These are phyloP conservation scores for Homarus gammarus DNA, from an alignment of 2,888 invertebrate species.

Conservation along the genomic window DNA sequence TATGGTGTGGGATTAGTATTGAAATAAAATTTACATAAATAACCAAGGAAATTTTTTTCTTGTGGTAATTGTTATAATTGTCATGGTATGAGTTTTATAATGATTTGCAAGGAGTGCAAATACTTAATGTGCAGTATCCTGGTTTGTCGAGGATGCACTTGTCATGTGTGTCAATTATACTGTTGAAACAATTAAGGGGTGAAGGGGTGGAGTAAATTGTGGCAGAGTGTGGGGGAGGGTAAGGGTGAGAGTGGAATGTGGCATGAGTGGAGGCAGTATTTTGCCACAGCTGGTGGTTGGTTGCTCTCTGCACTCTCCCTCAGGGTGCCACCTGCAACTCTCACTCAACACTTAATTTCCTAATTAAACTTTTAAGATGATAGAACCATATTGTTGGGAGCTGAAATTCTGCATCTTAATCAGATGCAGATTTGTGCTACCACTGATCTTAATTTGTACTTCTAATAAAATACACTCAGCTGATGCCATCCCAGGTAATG, in stretches of 20 bases:
- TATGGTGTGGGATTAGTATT: background rate
- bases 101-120: conserved; percentile 10
- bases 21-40: background rate
- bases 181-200: conserved; percentile 56
- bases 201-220: conserved; percentile 9
- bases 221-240: background rate
- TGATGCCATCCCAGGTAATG: conserved; percentile 25
- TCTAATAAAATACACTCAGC: background rate
- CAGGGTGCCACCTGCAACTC: conserved; percentile 45
- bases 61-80: background rate
- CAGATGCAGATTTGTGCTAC: background rate
- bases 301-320: conserved; percentile 33
- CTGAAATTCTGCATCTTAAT: conserved; percentile 9
- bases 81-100: background rate
- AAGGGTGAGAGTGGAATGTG: conserved; percentile 12
- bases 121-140: conserved; percentile 38
- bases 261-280: conserved; percentile 29
- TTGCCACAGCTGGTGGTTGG: conserved; percentile 45
- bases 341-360: conserved; percentile 27
- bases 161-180: conserved; percentile 39
- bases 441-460: background rate
- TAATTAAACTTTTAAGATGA: conserved; percentile 40
- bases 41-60: background rate
- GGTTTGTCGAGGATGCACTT: conserved; percentile 38
- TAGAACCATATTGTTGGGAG: conserved; percentile 6